A percentile compares a stretch with the other conserved stretches of the same genome.
Evolutionary conservation across 2,888 invertebrate species (phyloP).

Genomic region (Cryptus viduatorius): DNA sequence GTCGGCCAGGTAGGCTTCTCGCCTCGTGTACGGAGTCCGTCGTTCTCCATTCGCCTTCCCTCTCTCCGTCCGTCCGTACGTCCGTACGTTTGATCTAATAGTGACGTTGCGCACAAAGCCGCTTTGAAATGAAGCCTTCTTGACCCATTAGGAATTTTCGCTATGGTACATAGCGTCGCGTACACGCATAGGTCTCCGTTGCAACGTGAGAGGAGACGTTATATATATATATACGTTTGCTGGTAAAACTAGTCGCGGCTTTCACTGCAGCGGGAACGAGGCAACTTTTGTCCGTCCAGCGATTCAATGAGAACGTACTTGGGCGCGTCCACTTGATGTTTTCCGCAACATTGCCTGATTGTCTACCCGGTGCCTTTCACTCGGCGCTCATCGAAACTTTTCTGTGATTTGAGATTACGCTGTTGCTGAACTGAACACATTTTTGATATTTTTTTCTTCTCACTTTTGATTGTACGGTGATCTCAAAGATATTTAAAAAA

Average conservation of each 20-base stretch:
- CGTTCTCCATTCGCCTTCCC: neutral
- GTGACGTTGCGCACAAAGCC: conserved; percentile 37
- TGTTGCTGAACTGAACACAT: neutral
- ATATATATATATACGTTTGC: neutral
- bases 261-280: conserved; percentile 29
- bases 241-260: conserved; percentile 30
- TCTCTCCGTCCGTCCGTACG: neutral
- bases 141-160: conserved; percentile 43
- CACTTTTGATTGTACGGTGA: neutral
- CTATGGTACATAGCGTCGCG: neutral
- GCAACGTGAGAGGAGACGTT: conserved; percentile 12
- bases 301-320: conserved; percentile 22
- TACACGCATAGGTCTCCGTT: neutral
- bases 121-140: conserved; percentile 43
- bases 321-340: conserved; percentile 33
- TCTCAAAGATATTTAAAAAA: neutral
- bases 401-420: conserved; percentile 4
- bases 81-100: conserved; percentile 24
- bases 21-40: conserved; percentile 12
- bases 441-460: neutral
- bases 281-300: conserved; percentile 7
- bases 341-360: conserved; percentile 7
- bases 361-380: conserved; percentile 13
- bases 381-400: conserved; percentile 26
- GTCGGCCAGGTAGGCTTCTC: conserved; percentile 21